Base-by-base conservation (phyloP, 2,797 vertebrate species). In the Lerista edwardsae region DNA sequence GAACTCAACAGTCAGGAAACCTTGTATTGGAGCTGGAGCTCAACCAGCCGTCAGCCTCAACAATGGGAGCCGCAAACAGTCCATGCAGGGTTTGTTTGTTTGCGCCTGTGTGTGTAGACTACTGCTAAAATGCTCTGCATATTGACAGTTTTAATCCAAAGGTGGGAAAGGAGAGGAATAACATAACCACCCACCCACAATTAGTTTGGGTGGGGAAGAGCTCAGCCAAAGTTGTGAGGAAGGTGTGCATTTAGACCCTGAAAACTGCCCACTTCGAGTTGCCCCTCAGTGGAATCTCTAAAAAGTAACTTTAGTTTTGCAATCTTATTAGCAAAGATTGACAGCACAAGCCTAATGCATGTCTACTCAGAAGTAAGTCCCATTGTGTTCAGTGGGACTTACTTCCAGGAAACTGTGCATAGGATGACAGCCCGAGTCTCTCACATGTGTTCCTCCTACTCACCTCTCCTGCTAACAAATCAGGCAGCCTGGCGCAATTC, bases 1-100 rank as follows among this genome's bases (percentile, higher is more conserved):
- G 94, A 95, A 94, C 95, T 96, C 95, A 94, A 90, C 92, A 94
- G 89, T 82, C 88, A 93, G 93, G 90, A 83, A 89, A 78, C 84
- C 84, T 92, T 88, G n/a, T n/a, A n/a, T n/a, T n/a, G 90, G 92
- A 87, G 64, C 0, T 91, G 93, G 90, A 93, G 67, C 89, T 82
- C 90, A 93, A 93, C 90, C 91, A 90, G 93, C 79, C 93, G 89
- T 86, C 88, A 90, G 84, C 90, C 86, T 90, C 91, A 91, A 92
- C 90, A 87, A 75, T 82, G 87, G 51, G 85, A 81, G 88, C 90
- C 81, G 51, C 15, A 74, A 89, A 81, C 39, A 44, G 87, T 67
- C 67, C 90, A 87, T 89, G 31, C 41, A 82, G 79, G 9, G 84
- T 88, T 88, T 88, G 27, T 88, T 87, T 84, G 87, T 85, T 90